These are phyloP conservation scores for Calyptomena viridis DNA, from an alignment of 2,113 vertebrate genomes.

Conservation along the genomic window DNA sequence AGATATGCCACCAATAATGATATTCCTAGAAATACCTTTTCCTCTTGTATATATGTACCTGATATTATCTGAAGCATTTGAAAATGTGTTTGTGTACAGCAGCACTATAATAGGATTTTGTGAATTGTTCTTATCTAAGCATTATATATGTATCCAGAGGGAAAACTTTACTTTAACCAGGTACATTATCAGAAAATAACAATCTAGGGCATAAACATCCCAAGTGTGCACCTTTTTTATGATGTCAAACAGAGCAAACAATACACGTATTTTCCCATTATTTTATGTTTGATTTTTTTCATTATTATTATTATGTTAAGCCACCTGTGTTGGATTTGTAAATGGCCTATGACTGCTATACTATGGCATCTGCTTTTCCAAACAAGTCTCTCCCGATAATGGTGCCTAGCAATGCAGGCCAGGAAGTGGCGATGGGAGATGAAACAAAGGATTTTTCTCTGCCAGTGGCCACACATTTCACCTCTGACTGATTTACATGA, in stretches of 20 bases:
- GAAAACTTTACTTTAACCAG: slow-evolving; percentile 67
- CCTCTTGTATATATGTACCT: slow-evolving; percentile 42
- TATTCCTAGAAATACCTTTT: slow-evolving; percentile 45
- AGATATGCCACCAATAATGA: slow-evolving; percentile 46
- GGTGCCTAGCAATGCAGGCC: not conserved
- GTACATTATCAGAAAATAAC: slow-evolving; percentile 63
- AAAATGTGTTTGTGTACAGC: slow-evolving; percentile 46
- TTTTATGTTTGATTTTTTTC: slow-evolving; percentile 44
- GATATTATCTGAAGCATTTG: slow-evolving; percentile 58
- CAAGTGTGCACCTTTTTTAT: slow-evolving; percentile 49
- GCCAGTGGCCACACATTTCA: not conserved
- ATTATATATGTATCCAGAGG: slow-evolving; percentile 60
- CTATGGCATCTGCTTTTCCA: not conserved
- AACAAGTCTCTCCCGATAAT: not conserved
- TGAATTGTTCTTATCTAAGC: slow-evolving; percentile 58
- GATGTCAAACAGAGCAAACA: slow-evolving; percentile 63
- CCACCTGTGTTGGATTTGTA: slow-evolving; percentile 46
- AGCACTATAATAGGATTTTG: slow-evolving; percentile 46
- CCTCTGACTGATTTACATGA: not conserved
- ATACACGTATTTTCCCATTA: slow-evolving; percentile 52
- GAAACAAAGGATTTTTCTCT: not conserved
- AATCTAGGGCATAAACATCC: slow-evolving; percentile 35
- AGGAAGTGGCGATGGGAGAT: not conserved
- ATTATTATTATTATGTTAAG: slow-evolving; percentile 50
- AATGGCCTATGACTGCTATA: slow-evolving; percentile 35